phyloP scores from a whole-genome alignment of 2,797 vertebrate species.

The Brachymystax lenok region DNA sequence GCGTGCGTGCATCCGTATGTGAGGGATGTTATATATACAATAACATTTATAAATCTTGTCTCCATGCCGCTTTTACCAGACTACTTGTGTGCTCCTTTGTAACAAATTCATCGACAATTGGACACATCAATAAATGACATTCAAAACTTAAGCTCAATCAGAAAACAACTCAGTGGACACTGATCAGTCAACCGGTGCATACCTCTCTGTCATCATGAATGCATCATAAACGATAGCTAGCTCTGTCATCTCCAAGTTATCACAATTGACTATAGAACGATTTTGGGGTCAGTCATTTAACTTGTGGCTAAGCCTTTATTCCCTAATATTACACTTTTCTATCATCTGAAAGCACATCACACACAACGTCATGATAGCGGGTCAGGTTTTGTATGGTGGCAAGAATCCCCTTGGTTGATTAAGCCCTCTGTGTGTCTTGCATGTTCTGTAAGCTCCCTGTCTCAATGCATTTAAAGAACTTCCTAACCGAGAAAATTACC shows the following conservation, averaged over 20 bases:
- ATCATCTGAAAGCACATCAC: constrained; percentile 41
- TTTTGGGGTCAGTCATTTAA: constrained; percentile 57
- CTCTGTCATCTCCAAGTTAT: constrained; percentile 53
- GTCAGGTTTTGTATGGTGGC: constrained; percentile 60
- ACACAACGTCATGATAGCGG: constrained; percentile 36
- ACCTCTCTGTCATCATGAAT: constrained; percentile 16
- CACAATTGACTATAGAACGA: constrained; percentile 45
- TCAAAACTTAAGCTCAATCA: background rate
- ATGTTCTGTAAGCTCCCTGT: constrained; percentile 44
- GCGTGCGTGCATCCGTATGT: too few species aligned
- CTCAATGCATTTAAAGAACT: constrained; percentile 61
- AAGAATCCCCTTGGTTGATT: constrained; percentile 48
- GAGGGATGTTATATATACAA: too few species aligned
- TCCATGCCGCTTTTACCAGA: too few species aligned
- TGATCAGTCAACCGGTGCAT: constrained; percentile 3
- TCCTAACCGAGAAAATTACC: constrained; percentile 61
- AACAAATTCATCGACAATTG: too few species aligned
- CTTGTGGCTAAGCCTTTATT: constrained; percentile 53
- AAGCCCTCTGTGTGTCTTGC: constrained; percentile 54
- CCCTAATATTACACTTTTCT: constrained; percentile 49
- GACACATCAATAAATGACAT: too few species aligned
- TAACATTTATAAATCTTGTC: too few species aligned
- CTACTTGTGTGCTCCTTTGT: too few species aligned
- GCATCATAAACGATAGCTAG: constrained; percentile 9
- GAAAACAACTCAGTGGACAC: constrained; percentile 8